Percentiles rank a stretch among this genome's conserved stretches.
Evolutionary conservation across 1,140 invertebrate species (phyloP).

Genomic region (Pristionchus pacificus): DNA sequence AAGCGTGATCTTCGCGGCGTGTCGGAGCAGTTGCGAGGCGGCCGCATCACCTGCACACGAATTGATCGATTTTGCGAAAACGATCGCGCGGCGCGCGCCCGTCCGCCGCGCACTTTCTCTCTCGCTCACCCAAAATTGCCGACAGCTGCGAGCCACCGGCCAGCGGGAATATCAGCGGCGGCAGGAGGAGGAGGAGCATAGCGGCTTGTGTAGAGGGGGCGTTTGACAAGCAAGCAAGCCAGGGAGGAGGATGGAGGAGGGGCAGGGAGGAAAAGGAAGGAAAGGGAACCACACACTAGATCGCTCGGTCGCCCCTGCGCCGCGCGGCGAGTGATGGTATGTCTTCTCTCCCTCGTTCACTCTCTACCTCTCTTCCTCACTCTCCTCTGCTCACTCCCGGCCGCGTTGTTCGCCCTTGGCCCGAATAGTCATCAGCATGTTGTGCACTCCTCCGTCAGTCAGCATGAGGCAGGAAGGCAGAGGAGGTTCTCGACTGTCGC

Average conservation of each 20-base stretch:
- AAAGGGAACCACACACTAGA: too few species aligned
- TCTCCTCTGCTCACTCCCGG: neutral
- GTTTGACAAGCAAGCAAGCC: too few species aligned
- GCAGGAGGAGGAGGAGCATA: neutral
- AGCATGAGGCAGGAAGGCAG: too few species aligned
- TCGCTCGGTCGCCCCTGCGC: too few species aligned
- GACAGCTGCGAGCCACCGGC: neutral
- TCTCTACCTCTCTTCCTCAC: neutral
- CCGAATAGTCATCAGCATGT: too few species aligned
- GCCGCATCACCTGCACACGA: constrained; percentile 25
- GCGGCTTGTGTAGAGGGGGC: neutral
- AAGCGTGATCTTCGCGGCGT: constrained; percentile 20
- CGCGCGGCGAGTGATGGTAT: too few species aligned
- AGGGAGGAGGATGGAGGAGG: neutral
- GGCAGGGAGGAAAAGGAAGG: neutral
- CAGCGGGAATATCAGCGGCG: neutral
- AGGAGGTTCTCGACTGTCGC: too few species aligned
- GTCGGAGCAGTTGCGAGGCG: constrained; percentile 26
- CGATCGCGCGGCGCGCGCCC: too few species aligned
- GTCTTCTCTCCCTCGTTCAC: too few species aligned
- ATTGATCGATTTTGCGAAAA: too few species aligned
- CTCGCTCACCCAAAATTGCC: neutral
- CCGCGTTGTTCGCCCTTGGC: neutral
- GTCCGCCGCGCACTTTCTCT: too few species aligned
- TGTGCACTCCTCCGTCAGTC: too few species aligned